Conservation (phyloP, 2,797 vertebrate genomes). For the Alcedo atthis region DNA sequence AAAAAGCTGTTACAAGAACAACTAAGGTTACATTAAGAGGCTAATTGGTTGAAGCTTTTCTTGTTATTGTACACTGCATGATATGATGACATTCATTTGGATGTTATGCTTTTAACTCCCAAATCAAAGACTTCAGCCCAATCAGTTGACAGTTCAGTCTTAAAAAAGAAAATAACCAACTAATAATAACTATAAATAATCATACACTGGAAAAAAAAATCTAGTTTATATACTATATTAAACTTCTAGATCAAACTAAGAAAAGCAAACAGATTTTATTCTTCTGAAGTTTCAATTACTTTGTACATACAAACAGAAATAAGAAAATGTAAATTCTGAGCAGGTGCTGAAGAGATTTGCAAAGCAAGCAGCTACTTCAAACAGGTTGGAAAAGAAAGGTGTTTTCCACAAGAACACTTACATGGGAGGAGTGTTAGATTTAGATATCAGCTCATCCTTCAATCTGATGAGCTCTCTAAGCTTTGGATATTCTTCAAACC, state of each 20-base stretch:
- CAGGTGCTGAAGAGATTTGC: constrained; percentile 5
- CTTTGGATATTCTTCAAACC: constrained; percentile 98
- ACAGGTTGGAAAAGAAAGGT: constrained; percentile 36
- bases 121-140: background rate
- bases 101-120: background rate
- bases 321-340: constrained; percentile 25
- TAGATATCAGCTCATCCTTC: constrained; percentile 95
- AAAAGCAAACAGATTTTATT: background rate
- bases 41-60: background rate
- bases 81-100: background rate
- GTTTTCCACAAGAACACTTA: constrained; percentile 75
- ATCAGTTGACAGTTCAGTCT: background rate
- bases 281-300: constrained; percentile 2
- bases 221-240: background rate
- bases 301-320: constrained; percentile 13
- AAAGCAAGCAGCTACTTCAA: constrained; percentile 48
- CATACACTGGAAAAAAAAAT: background rate
- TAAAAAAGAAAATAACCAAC: background rate
- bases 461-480: constrained; percentile 95
- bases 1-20: background rate
- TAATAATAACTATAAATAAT: background rate
- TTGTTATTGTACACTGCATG: background rate
- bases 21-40: background rate
- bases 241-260: background rate
- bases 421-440: constrained; percentile 97